Evolutionary conservation across 2,113 vertebrate genomes (phyloP), one percentile per base, ranked within the genome.

Genomic region (Probosciger aterrimus): DNA sequence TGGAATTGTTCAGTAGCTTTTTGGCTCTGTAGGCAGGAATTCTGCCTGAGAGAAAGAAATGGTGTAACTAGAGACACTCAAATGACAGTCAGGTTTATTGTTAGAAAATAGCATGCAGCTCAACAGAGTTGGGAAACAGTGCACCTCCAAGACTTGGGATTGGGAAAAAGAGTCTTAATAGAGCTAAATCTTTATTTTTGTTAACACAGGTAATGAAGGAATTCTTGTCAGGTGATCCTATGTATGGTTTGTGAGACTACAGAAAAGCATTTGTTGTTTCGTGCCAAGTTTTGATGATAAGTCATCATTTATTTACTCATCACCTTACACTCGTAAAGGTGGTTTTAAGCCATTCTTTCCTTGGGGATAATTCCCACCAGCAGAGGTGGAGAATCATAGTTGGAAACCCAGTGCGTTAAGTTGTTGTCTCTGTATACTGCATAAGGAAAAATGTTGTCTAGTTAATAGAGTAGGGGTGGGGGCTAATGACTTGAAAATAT

Each of bases 1-100:
- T 94, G 88, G 92, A 96, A 95, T 85, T 75, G 41, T 82, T 53
- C 80, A 33, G 90, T 84, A 77, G 70, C 22, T 78, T 93, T 91
- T 93, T 88, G 92, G 64, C 91, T 92, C 74, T 80, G 15, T 19
- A 49, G 73, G 37, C 80, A 86, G 83, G 73, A 90, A 83, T 92
- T 93, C 55, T 84, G 64, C 69, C 73, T 86, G 77, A 78, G 35
- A 67, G 76, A 67, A 88, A 67, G 46, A 59, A 65, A 37, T 15
- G 6, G 23, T 74, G 44, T 59, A 60, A 80, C 52, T 50, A 37
- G 79, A 83, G 53, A 71, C 64, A 19, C 57, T n/a, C 17, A 57
- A 86, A 43, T 64, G 46, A 62, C 2, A 2, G 16, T 75, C 11
- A 15, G 11, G 62, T 85, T 86, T 94, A 31, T 91, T 79, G 74